Base-by-base conservation (phyloP, 2,797 vertebrate species). In the Florisuga fusca region DNA sequence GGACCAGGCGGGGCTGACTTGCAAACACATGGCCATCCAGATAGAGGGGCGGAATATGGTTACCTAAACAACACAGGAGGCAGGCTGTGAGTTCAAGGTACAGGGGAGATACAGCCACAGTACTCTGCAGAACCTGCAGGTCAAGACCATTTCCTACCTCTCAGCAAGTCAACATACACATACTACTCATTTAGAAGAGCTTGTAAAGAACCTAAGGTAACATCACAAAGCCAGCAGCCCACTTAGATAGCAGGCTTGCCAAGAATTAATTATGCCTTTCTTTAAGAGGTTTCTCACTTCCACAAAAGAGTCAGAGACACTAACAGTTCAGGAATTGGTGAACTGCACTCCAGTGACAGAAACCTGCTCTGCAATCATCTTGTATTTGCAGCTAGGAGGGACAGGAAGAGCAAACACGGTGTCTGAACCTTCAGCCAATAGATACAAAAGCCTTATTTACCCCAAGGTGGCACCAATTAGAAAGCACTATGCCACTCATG, bases 21-120 rank as follows among this genome's bases (percentile, higher is more conserved):
- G 98, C 98, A 97, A 99, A 99, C 72, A 99, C 98, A 1, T 99
- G 99, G 43, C 99, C 99, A 12, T 99, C 99, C 97, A 99, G 97
- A 95, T 99, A 99, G 41, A 99, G 97, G 15, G 99, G 99, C 7
- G 99, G 98, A 85, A 99, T 99, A 95, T 99, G 99, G 97, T 96
- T 99, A 97, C 99, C 99, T 99, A 76, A 29, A 98, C 50, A 87
- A 50, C n/a, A 83, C 46, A 94, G 80, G 18, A 45, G 25, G 15
- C n/a, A 72, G 71, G 57, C 22, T 53, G 45, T 45, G 19, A 87
- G 75, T 64, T 50, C 62, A 58, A 34, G 4, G 34, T 27, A 29
- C 31, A 54, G 12, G 10, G 23, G 46, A 85, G 16, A 89, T 4
- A 59, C 27, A 74, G 27, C 18, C 33, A 75, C 43, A 77, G 53